Conservation (phyloP, 1,140 invertebrate species). For the Polypedilum vanderplanki region DNA sequence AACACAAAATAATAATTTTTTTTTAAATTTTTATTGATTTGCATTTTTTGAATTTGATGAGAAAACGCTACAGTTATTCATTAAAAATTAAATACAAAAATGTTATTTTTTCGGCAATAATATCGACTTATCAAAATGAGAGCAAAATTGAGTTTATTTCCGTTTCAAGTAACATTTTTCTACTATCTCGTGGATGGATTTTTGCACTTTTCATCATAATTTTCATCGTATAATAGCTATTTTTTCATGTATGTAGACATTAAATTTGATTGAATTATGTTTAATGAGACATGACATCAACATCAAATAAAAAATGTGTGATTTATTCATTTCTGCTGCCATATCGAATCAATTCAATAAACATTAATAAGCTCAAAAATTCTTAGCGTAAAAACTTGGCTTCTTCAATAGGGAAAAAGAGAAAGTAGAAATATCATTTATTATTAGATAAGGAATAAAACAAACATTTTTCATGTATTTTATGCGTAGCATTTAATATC, state of each 20-base stretch:
- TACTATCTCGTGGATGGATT: neutral
- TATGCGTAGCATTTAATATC: too few relatives aligned
- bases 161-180: too few relatives aligned
- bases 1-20: too few relatives aligned
- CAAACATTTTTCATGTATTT: too few relatives aligned
- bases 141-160: neutral
- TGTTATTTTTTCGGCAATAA: neutral
- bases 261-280: slow-evolving; percentile 19
- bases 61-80: neutral
- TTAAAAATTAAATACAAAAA: slow-evolving; percentile 16
- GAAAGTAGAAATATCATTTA: neutral
- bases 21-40: neutral
- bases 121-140: slow-evolving; percentile 5
- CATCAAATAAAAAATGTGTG: neutral
- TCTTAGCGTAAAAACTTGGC: neutral
- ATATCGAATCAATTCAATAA: neutral
- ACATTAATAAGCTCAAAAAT: slow-evolving; percentile 14
- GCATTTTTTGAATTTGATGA: neutral
- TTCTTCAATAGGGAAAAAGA: neutral
- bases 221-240: neutral
- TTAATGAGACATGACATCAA: neutral
- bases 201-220: slow-evolving; percentile 4
- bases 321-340: neutral
- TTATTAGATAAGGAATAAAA: too few relatives aligned
- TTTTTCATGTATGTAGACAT: neutral